phyloP scores from a whole-genome alignment of 2,113 vertebrate genomes.

The Hemiscyllium ocellatum region DNA sequence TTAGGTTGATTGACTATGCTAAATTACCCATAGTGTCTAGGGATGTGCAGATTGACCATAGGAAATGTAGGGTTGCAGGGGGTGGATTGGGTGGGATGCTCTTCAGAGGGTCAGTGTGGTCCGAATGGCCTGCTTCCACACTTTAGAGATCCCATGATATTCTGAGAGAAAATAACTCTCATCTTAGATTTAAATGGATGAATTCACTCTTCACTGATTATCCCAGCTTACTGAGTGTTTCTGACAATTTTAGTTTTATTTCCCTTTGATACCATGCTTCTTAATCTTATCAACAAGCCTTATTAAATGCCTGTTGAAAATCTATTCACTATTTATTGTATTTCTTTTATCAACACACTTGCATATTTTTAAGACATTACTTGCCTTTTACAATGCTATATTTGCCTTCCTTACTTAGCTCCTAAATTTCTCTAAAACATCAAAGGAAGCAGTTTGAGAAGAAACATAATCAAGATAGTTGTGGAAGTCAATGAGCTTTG shows the following conservation, averaged over 20 bases:
- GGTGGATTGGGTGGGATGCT: too few relatives aligned
- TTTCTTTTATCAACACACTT: neutral
- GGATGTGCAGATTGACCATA: too few relatives aligned
- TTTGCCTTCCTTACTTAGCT: too few relatives aligned
- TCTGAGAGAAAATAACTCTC: too few relatives aligned
- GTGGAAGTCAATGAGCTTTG: neutral
- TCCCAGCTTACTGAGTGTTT: neutral
- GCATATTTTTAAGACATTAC: neutral
- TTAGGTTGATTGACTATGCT: too few relatives aligned
- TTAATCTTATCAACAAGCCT: neutral
- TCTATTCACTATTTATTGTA: slow-evolving; percentile 3
- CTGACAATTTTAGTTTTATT: neutral
- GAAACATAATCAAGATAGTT: neutral
- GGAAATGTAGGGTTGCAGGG: too few relatives aligned
- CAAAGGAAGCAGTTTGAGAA: neutral
- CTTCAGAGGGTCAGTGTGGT: too few relatives aligned
- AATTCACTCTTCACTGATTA: neutral
- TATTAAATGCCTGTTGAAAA: neutral
- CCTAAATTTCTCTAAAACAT: neutral
- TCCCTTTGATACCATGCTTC: neutral
- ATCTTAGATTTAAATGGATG: too few relatives aligned
- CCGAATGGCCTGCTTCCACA: too few relatives aligned
- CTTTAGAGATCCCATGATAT: too few relatives aligned
- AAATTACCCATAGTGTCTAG: too few relatives aligned
- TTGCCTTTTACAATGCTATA: neutral